phyloP scores from a whole-genome alignment of 2,888 invertebrate species.

The Phrixothrix hirtus region DNA sequence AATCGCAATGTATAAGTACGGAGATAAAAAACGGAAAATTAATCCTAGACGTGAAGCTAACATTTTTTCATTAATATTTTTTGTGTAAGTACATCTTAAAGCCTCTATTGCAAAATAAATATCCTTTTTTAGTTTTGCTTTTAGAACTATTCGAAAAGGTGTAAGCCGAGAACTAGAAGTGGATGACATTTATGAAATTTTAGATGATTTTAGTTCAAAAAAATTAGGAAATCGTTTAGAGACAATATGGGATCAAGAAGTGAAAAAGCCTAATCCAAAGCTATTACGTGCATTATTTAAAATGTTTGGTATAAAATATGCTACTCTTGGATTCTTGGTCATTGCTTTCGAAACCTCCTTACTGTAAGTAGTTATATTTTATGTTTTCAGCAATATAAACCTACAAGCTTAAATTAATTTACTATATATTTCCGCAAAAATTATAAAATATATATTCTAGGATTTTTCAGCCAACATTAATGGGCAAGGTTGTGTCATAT shows the following conservation, averaged over 20 bases:
- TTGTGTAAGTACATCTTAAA: conserved; percentile 64
- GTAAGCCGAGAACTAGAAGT: conserved; percentile 66
- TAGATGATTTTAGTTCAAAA: conserved; percentile 59
- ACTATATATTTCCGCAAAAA: too few relatives aligned
- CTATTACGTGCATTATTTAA: conserved; percentile 22
- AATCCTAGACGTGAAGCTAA: conserved; percentile 68
- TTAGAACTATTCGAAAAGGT: conserved; percentile 58
- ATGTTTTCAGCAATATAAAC: too few relatives aligned
- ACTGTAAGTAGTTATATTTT: conserved; percentile 24
- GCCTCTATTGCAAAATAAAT: background rate
- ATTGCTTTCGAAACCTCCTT: conserved; percentile 23
- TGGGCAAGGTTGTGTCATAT: conserved; percentile 68
- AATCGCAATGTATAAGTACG: conserved; percentile 3
- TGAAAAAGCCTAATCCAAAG: conserved; percentile 15
- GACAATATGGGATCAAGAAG: conserved; percentile 39
- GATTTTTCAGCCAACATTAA: conserved; percentile 65
- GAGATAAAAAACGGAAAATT: conserved; percentile 49
- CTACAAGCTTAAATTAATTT: too few relatives aligned
- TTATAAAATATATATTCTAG: conserved; percentile 57
- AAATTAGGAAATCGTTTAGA: conserved; percentile 57
- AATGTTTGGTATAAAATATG: conserved; percentile 29
- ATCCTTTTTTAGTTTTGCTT: conserved; percentile 10
- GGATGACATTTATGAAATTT: conserved; percentile 63
- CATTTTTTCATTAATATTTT: conserved; percentile 64
- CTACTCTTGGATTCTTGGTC: conserved; percentile 17